Base-by-base conservation (phyloP, 2,113 vertebrate genomes). In the Copsychus sechellarum region DNA sequence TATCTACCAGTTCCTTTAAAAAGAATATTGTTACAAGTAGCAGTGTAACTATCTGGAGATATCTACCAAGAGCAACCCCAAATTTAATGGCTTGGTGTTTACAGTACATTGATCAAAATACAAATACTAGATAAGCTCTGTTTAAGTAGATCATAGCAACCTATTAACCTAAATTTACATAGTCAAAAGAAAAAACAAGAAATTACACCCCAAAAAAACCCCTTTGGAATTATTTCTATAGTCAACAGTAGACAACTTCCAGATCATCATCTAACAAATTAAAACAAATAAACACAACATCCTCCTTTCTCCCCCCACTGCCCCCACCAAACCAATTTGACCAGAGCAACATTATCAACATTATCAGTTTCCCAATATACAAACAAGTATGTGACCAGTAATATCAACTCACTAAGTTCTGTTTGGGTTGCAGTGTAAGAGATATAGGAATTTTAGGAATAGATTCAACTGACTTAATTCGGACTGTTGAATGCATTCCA, bases 401-500 rank as follows among this genome's bases (percentile, higher is more conserved):
- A 91, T 40, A 84, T 62, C 81, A 88, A 98, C 98, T 98, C 97
- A 99, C 99, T 97, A 98, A 95, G 25, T 96, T 95, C 60, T 98
- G 97, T 78, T 96, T 95, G 57, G 99, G 98, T 78, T 98, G 98
- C 31, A 99, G 96, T 48, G 74, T 97, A 86, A 99, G 95, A 79
- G 97, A 93, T 13, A 97, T 72, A 54, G 99, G 99, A 81, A 99
- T 97, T 97, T 98, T 98, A 81, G 98, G 98, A 22, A 94, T 8
- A 57, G 98, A 97, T 91, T 98, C 98, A 84, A 99, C 62, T 25
- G 99, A 98, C 62, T 97, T 97, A 84, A 99, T 98, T 98, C 96
- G 98, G 66, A 99, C 98, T 69, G 98, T 97, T 38, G 99, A 98
- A 97, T 99, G 98, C 56, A 98, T 96, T 90, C 96, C 91, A 12